A percentile compares a stretch with the other conserved stretches of the same genome.
These are phyloP conservation scores for Brachionus asplanchnoidis DNA, from an alignment of 1,140 invertebrate species.

Conservation along the genomic window DNA sequence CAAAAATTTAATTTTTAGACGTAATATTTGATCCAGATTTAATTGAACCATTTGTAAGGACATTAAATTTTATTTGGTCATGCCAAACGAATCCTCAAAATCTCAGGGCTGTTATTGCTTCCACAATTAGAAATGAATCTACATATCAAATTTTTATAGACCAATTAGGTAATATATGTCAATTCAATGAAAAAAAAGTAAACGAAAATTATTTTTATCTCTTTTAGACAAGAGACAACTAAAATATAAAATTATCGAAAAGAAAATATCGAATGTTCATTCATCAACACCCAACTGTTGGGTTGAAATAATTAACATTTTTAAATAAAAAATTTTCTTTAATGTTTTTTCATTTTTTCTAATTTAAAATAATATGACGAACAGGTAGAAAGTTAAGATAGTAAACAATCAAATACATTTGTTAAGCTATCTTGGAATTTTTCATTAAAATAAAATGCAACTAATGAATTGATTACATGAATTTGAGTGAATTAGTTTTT, in stretches of 20 bases:
- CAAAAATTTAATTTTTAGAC: background rate
- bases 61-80: background rate
- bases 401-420: background rate
- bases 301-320: background rate
- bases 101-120: background rate
- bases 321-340: background rate
- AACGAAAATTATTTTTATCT: background rate
- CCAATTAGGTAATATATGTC: background rate
- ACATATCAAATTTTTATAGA: background rate
- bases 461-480: background rate
- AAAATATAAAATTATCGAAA: background rate
- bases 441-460: background rate
- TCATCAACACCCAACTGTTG: background rate
- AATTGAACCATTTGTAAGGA: background rate
- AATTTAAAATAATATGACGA: background rate
- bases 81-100: background rate
- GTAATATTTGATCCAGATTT: constrained; percentile 19
- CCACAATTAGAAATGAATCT: background rate
- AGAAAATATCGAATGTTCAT: background rate
- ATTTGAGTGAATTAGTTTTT: background rate
- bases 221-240: background rate
- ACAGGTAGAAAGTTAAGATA: background rate
- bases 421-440: background rate
- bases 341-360: background rate
- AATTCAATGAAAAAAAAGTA: background rate